These are phyloP conservation scores for Pristiophorus japonicus DNA, from an alignment of 2,113 vertebrate species.

Conservation along the genomic window DNA sequence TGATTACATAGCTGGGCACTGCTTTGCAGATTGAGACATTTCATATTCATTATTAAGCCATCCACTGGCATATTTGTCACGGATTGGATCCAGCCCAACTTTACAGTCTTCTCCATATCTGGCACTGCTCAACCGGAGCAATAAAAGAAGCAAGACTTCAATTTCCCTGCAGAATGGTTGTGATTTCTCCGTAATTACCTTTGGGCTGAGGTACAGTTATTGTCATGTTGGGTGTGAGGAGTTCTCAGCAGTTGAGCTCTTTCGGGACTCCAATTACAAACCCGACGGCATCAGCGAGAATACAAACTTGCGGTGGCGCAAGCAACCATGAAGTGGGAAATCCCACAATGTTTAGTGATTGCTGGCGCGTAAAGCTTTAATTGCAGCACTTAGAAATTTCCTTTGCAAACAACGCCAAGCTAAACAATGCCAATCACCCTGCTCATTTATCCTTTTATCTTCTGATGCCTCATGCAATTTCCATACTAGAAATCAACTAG, in stretches of 20 bases:
- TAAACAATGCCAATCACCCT: constrained; percentile 9
- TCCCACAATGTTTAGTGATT: constrained; percentile 17
- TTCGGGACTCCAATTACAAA: background rate
- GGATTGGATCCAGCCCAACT: background rate
- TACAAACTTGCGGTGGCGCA: background rate
- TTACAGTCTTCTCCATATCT: background rate
- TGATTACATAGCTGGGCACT: background rate
- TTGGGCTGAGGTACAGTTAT: background rate
- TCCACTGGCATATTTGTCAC: background rate
- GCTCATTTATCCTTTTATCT: constrained; percentile 13
- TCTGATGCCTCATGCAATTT: background rate
- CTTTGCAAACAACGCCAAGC: constrained; percentile 1
- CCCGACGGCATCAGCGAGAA: background rate
- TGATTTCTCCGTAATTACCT: background rate
- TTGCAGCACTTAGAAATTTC: constrained; percentile 4
- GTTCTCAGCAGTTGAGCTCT: background rate
- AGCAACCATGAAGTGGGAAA: background rate
- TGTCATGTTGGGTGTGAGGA: background rate
- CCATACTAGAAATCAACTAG: background rate
- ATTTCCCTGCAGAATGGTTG: background rate
- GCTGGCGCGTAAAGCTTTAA: constrained; percentile 18
- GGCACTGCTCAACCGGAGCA: background rate
- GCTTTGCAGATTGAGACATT: background rate
- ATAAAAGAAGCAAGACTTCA: background rate
- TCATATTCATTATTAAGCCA: background rate